Percentiles rank a stretch among this genome's conserved stretches.
phyloP scores from a whole-genome alignment of 2,113 vertebrate genomes.

The Siphamia tubifer region DNA sequence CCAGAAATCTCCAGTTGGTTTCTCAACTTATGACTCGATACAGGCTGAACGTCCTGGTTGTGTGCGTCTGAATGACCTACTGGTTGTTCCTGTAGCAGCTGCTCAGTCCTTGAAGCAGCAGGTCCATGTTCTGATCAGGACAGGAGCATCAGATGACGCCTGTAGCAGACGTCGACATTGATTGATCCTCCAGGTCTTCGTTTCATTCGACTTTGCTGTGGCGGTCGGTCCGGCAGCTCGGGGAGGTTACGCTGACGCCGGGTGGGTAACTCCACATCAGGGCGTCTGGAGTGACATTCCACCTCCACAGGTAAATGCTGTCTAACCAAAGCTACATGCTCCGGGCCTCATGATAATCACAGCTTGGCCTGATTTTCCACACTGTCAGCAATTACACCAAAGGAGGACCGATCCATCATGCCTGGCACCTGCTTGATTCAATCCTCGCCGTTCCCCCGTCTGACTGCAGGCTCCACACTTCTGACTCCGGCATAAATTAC shows the following conservation, averaged over 20 bases:
- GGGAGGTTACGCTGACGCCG: conserved; percentile 1
- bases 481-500: conserved; percentile 15
- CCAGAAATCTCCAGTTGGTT: too few species aligned
- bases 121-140: background rate
- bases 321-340: background rate
- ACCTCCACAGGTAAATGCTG: background rate
- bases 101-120: conserved; percentile 32
- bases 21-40: too few species aligned
- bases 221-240: background rate
- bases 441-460: background rate
- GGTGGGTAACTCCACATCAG: background rate
- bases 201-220: conserved; percentile 29
- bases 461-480: conserved; percentile 10
- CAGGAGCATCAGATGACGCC: conserved; percentile 52
- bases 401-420: conserved; percentile 37
- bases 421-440: conserved; percentile 53
- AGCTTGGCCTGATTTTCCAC: conserved; percentile 9
- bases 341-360: conserved; percentile 3
- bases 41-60: too few species aligned
- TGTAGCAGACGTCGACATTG: conserved; percentile 48
- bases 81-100: background rate
- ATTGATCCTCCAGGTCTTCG: conserved; percentile 50
- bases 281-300: background rate
- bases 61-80: too few species aligned
- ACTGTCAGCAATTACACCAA: conserved; percentile 39